Evolutionary conservation across 2,113 vertebrate genomes (phyloP).

Genomic region (Pseudorhombus dupliciocellatus): DNA sequence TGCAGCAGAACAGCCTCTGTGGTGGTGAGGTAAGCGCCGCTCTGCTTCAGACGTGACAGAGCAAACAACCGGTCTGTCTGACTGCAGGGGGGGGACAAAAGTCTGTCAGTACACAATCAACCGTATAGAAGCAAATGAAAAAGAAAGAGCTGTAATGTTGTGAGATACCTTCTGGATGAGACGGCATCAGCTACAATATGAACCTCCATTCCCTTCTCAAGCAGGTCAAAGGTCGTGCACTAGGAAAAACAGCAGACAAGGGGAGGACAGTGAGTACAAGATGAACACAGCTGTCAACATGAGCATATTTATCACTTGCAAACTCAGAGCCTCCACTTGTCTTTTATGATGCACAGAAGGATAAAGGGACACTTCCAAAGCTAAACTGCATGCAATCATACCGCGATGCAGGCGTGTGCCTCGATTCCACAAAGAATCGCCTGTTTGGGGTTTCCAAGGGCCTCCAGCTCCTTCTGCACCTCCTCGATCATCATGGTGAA

Average conservation of each 20-base stretch:
- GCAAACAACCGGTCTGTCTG: constrained; percentile 91
- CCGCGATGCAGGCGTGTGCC: constrained; percentile 89
- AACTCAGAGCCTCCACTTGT: neutral
- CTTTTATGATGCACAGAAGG: neutral
- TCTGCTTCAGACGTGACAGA: constrained; percentile 87
- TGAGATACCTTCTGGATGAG: constrained; percentile 85
- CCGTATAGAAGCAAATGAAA: neutral
- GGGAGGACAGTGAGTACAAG: neutral
- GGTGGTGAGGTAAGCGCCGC: constrained; percentile 88
- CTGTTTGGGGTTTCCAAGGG: constrained; percentile 77
- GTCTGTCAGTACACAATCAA: neutral
- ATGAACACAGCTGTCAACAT: neutral
- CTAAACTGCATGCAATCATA: constrained; percentile 55
- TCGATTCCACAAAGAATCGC: constrained; percentile 90
- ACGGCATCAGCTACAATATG: constrained; percentile 91
- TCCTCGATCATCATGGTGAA: constrained; percentile 88
- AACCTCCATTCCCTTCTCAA: constrained; percentile 88
- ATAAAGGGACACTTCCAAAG: neutral
- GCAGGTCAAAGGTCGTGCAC: constrained; percentile 87
- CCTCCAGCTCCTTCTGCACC: constrained; percentile 79
- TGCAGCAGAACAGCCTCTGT: constrained; percentile 89
- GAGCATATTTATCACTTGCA: neutral
- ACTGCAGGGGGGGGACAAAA: constrained; percentile 66
- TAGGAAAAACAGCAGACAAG: constrained; percentile 45
- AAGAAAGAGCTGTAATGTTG: neutral